A percentile compares a stretch with the other conserved stretches of the same genome.
Conservation (phyloP, 2,888 invertebrate genomes). For the Macaria liturata region DNA sequence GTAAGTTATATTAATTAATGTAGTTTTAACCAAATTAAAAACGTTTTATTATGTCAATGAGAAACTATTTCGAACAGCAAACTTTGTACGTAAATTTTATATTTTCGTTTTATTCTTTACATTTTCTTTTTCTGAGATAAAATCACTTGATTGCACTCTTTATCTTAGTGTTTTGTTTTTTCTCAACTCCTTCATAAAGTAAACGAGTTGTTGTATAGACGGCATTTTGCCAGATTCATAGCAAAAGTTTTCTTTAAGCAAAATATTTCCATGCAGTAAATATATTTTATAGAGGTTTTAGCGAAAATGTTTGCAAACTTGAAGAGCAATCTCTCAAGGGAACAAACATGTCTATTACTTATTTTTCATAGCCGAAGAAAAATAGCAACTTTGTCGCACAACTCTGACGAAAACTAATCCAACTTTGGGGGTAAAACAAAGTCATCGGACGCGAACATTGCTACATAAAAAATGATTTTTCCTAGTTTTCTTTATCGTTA, state of each 20-base stretch:
- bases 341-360: constrained; percentile 60
- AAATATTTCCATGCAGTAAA: constrained; percentile 30
- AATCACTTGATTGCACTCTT: constrained; percentile 18
- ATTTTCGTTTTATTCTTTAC: constrained; percentile 6
- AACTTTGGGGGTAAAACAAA: constrained; percentile 23
- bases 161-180: constrained; percentile 17
- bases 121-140: constrained; percentile 13
- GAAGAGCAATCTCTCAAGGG: constrained; percentile 51
- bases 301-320: constrained; percentile 50
- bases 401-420: constrained; percentile 25
- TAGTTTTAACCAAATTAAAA: too few relatives aligned
- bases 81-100: too few relatives aligned
- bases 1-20: too few relatives aligned
- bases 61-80: too few relatives aligned
- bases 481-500: too few relatives aligned
- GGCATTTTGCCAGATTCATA: constrained; percentile 22
- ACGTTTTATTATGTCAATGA: too few relatives aligned
- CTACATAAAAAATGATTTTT: constrained; percentile 3
- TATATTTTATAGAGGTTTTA: constrained; percentile 48
- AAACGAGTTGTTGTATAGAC: constrained; percentile 10
- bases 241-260: constrained; percentile 28
- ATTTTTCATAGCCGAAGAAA: constrained; percentile 45
- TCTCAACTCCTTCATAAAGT: constrained; percentile 8
- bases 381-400: constrained; percentile 57
- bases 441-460: constrained; percentile 4